Conservation (phyloP, 2,888 invertebrate species). For the Dryobota labecula region DNA sequence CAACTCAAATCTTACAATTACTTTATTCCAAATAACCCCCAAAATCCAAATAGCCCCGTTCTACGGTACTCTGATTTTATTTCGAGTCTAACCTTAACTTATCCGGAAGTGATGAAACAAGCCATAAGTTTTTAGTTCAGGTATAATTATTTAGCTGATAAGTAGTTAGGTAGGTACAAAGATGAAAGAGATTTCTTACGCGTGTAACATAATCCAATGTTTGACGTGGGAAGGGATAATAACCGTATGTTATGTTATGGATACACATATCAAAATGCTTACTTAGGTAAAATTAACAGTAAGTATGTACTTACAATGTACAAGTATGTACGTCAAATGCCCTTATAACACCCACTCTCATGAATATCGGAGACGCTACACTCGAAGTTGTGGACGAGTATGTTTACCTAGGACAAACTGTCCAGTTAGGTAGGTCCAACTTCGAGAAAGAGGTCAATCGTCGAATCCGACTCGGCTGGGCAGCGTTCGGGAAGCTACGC, state of each 20-base stretch:
- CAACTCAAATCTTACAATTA: too few species aligned
- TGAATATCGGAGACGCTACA: too few species aligned
- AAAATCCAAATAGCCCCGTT: too few species aligned
- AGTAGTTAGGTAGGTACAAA: neutral
- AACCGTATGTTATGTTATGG: neutral
- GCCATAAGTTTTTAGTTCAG: neutral
- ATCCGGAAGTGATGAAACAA: neutral
- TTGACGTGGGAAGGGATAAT: neutral
- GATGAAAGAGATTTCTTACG: conserved; percentile 13
- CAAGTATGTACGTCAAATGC: too few species aligned
- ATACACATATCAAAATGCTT: conserved; percentile 6
- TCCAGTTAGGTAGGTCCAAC: too few species aligned
- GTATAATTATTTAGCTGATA: conserved; percentile 13
- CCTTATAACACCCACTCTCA: too few species aligned
- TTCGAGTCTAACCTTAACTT: neutral
- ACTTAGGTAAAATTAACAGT: neutral
- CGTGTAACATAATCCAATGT: conserved; percentile 21
- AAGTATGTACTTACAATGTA: neutral
- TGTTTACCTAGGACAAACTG: too few species aligned
- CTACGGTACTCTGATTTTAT: neutral
- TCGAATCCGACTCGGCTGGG: too few species aligned
- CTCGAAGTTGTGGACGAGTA: too few species aligned
- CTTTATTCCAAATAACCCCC: too few species aligned
- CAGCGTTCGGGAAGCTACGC: too few species aligned
- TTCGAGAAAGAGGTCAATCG: too few species aligned